Evolutionary conservation across 2,888 invertebrate species (phyloP).

Genomic region (Machimus atricapillus): DNA sequence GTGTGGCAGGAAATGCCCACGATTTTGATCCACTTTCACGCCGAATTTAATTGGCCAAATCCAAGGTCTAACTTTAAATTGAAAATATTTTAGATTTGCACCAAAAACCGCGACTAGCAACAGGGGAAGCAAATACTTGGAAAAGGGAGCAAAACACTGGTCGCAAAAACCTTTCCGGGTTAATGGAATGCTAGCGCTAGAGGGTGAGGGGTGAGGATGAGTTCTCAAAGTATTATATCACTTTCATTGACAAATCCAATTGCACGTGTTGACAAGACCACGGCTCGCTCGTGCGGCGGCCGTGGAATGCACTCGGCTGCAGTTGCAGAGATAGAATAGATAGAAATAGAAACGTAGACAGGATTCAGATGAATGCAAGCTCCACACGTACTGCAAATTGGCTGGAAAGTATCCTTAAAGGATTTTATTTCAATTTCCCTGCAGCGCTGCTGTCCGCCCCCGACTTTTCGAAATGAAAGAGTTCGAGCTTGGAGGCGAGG

Average conservation of each 20-base stretch:
- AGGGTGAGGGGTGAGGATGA: neutral
- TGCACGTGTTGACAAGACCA: constrained; percentile 22
- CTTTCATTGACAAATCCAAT: constrained; percentile 35
- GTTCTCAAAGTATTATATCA: constrained; percentile 7
- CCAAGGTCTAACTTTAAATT: neutral
- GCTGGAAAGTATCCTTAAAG: constrained; percentile 24
- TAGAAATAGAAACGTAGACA: neutral
- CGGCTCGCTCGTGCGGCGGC: neutral
- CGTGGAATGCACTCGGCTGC: neutral
- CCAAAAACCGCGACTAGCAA: neutral
- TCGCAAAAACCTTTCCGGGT: neutral
- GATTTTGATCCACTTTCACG: neutral
- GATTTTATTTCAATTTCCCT: constrained; percentile 28
- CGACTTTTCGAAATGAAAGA: neutral
- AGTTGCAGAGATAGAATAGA: neutral
- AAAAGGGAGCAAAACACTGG: neutral
- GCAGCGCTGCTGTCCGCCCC: neutral
- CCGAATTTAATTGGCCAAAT: neutral
- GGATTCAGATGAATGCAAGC: neutral
- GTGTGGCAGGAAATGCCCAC: neutral
- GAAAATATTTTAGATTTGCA: neutral
- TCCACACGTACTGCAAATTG: constrained; percentile 29
- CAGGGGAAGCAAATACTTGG: neutral
- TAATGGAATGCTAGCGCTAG: neutral
- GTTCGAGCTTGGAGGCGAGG: neutral